Conservation (phyloP, 2,797 vertebrate genomes). For the Pangasius larnaudii region DNA sequence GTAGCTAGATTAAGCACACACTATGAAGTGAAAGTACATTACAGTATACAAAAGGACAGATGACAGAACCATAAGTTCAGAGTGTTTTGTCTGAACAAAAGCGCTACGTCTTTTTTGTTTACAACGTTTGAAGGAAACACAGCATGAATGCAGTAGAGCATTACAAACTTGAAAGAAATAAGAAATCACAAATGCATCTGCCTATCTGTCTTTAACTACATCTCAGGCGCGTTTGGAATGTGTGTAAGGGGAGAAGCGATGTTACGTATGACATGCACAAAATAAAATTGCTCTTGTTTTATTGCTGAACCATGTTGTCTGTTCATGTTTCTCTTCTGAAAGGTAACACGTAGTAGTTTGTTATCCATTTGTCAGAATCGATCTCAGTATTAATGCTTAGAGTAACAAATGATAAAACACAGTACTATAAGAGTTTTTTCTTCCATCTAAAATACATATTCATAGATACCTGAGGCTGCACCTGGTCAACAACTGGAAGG, state of each 20-base stretch:
- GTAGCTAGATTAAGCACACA: background rate
- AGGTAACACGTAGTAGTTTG: background rate
- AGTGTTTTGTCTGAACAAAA: background rate
- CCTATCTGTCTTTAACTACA: background rate
- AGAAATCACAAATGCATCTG: background rate
- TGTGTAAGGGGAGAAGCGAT: background rate
- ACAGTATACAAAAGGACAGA: background rate
- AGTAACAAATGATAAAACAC: background rate
- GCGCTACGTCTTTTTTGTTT: background rate
- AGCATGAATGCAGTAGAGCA: background rate
- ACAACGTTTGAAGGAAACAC: background rate
- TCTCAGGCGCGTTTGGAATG: background rate
- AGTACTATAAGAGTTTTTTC: background rate
- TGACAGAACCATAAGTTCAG: background rate
- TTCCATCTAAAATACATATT: background rate
- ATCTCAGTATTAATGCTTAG: background rate
- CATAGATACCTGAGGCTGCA: background rate
- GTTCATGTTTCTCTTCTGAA: background rate
- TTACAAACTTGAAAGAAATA: background rate
- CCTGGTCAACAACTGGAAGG: background rate
- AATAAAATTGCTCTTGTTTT: background rate
- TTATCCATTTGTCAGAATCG: background rate
- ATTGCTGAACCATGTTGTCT: background rate
- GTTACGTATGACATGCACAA: background rate
- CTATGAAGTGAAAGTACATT: background rate